phyloP scores from a whole-genome alignment of 2,888 invertebrate genomes.

The Epistrophe grossulariae region DNA sequence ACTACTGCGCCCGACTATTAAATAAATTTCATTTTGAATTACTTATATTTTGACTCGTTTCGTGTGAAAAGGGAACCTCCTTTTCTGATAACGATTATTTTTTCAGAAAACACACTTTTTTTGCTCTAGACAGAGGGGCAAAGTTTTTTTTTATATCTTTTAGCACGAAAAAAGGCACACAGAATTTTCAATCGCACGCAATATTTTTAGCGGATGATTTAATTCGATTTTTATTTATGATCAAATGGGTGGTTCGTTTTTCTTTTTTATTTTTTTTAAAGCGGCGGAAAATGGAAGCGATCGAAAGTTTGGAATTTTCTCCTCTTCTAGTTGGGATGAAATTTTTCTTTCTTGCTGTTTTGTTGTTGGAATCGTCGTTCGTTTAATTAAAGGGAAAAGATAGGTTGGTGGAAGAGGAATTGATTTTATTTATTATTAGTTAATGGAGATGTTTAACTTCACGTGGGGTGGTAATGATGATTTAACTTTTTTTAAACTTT shows the following conservation, averaged over 20 bases:
- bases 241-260: constrained; percentile 37
- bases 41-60: constrained; percentile 33
- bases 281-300: constrained; percentile 69
- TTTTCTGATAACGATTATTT: constrained; percentile 36
- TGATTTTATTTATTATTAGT: constrained; percentile 26
- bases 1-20: constrained; percentile 45
- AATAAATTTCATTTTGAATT: constrained; percentile 52
- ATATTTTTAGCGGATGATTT: constrained; percentile 46
- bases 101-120: constrained; percentile 15
- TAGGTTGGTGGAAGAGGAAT: constrained; percentile 36
- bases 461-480: constrained; percentile 14
- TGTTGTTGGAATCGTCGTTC: constrained; percentile 35
- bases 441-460: constrained; percentile 18
- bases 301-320: constrained; percentile 41
- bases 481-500: constrained; percentile 11
- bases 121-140: not conserved
- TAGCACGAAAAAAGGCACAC: constrained; percentile 28
- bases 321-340: constrained; percentile 39
- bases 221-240: constrained; percentile 7
- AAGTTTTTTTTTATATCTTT: constrained; percentile 13
- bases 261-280: not conserved
- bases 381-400: constrained; percentile 10
- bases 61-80: constrained; percentile 35
- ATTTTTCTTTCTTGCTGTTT: constrained; percentile 40
- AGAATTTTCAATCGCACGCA: constrained; percentile 32